phyloP scores from a whole-genome alignment of 53 echinoderm and acorn worm species.

The Holothuria scabra region DNA sequence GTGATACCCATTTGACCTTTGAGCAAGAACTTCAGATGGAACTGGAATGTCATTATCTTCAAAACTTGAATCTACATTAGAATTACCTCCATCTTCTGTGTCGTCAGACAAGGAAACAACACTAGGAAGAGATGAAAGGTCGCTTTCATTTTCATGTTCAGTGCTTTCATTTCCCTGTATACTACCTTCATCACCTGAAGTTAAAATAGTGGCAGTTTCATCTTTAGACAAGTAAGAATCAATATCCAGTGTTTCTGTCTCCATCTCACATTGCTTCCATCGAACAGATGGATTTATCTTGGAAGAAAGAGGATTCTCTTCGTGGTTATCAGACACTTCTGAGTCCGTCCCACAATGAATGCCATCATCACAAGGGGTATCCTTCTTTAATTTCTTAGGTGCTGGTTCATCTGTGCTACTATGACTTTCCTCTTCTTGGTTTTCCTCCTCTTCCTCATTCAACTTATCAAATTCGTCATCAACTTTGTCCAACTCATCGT shows the following conservation, averaged over 20 bases:
- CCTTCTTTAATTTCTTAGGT: too few relatives aligned
- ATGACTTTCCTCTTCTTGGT: too few relatives aligned
- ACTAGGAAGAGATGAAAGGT: conserved; percentile 7
- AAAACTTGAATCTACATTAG: too few relatives aligned
- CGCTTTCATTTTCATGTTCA: background rate
- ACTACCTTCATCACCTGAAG: conserved; percentile 16
- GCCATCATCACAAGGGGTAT: background rate
- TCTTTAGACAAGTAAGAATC: background rate
- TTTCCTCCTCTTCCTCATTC: background rate
- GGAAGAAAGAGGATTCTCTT: background rate
- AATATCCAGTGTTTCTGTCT: conserved; percentile 13
- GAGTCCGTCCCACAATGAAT: background rate
- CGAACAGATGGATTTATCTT: background rate
- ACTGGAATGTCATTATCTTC: too few relatives aligned
- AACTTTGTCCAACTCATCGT: conserved; percentile 22
- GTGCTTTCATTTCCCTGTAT: background rate
- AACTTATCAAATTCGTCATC: conserved; percentile 40
- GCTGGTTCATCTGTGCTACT: too few relatives aligned
- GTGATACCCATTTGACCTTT: too few relatives aligned
- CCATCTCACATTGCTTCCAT: background rate
- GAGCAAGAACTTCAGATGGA: too few relatives aligned
- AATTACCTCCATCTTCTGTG: background rate
- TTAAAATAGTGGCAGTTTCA: conserved; percentile 1
- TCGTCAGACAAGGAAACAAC: conserved; percentile 29
- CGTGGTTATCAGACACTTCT: background rate